A percentile compares a stretch with the other conserved stretches of the same genome.
Evolutionary conservation across 2,797 vertebrate species (phyloP).

Genomic region (Alfaro cultratus): DNA sequence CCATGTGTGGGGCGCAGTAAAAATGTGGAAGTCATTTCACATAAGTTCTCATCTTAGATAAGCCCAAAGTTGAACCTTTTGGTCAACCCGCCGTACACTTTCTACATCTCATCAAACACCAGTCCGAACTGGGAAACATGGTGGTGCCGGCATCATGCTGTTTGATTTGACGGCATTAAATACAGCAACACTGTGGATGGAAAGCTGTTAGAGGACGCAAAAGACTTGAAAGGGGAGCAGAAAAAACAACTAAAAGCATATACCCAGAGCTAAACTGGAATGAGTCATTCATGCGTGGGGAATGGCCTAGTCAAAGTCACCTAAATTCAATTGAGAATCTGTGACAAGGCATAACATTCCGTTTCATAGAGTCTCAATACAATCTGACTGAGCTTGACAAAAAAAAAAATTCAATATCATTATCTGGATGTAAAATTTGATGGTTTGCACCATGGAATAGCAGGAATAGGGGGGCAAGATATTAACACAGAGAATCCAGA

Average conservation of each 20-base stretch:
- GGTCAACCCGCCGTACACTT: neutral
- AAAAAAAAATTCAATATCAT: neutral
- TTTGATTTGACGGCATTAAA: neutral
- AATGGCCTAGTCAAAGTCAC: neutral
- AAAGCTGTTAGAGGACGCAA: neutral
- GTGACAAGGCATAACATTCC: neutral
- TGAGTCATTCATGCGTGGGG: neutral
- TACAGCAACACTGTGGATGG: neutral
- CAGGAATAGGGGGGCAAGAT: neutral
- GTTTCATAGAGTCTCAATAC: neutral
- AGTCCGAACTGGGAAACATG: neutral
- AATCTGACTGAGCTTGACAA: neutral
- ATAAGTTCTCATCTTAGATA: neutral
- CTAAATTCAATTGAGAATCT: neutral
- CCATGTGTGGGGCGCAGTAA: neutral
- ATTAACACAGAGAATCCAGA: neutral
- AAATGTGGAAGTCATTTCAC: neutral
- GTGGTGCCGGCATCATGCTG: neutral
- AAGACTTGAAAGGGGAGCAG: neutral
- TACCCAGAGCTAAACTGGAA: neutral
- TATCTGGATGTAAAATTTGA: neutral
- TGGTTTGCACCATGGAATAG: neutral
- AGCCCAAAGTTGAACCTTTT: neutral
- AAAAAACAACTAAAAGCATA: neutral
- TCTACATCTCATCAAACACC: neutral